Conservation (phyloP, 2,888 invertebrate species). For the Mellilla xanthometata region DNA sequence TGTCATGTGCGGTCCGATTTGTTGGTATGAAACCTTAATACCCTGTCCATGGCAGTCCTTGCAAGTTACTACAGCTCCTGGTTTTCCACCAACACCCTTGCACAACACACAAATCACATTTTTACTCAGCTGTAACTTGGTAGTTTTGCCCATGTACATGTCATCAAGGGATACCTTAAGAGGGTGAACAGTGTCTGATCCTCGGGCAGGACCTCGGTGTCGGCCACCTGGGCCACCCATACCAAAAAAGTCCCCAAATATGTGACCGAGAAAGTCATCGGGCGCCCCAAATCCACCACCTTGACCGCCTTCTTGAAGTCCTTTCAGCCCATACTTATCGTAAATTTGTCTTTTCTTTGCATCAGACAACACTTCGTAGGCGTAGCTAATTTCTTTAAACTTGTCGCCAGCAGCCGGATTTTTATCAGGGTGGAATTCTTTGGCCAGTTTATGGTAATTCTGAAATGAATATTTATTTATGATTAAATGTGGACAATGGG, state of each 20-base stretch:
- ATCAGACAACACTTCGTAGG: constrained; percentile 96
- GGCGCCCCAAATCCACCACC: constrained; percentile 79
- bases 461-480: constrained; percentile 63
- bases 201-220: constrained; percentile 82
- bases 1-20: constrained; percentile 85
- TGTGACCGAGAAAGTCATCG: constrained; percentile 87
- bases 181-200: constrained; percentile 93
- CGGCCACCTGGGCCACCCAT: constrained; percentile 83
- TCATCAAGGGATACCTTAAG: constrained; percentile 94
- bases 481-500: constrained; percentile 40
- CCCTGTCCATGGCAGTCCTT: constrained; percentile 90
- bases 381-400: constrained; percentile 98
- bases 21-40: constrained; percentile 87
- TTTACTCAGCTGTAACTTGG: constrained; percentile 91
- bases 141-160: constrained; percentile 93
- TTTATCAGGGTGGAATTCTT: constrained; percentile 97
- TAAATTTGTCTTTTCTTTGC: constrained; percentile 93
- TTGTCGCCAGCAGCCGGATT: constrained; percentile 95
- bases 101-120: constrained; percentile 91
- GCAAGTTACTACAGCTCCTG: constrained; percentile 86
- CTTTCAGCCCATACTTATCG: constrained; percentile 93
- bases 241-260: constrained; percentile 83
- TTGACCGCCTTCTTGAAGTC: constrained; percentile 90
- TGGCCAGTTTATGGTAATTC: constrained; percentile 95
- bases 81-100: constrained; percentile 89